Evolutionary conservation across 1,140 invertebrate genomes (phyloP), one percentile per base, ranked within the genome.

Genomic region (Magallana angulata): DNA sequence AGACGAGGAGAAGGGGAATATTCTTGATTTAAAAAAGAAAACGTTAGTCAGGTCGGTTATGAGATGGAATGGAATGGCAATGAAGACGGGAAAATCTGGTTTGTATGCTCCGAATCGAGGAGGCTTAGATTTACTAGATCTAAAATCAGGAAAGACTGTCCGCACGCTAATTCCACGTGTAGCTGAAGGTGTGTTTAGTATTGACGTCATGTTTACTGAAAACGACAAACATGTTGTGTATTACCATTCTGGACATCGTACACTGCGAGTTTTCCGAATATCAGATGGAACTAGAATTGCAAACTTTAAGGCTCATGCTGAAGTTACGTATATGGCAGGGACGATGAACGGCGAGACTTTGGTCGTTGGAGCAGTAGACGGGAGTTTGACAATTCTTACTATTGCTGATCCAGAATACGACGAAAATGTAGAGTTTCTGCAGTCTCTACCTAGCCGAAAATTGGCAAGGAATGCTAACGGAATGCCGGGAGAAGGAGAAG

Each of bases 211-310:
- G 95, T 99, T 99, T 93, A 99, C 98, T 62, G 97, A 97, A 89
- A 98, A 97, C 11, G 98, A 99, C 92, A 97, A 98, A 91, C 99
- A 99, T 92, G 98, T 99, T 7, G 96, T 99, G 4, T 99, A 99
- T 94, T 99, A 99, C 92, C 98, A 99, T 93, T 98, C 98, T 90
- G 98, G 98, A 9, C 96, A 97, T 89, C 98, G 98, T 95, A 99
- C 98, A 9, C 96, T 99, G 80, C 96, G 98, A 87, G 97, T 99
- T 8, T 99, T 99, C 94, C 97, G 98, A 92, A 97, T 98, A 5
- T 95, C 96, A 1, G 98, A 99, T 94, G 98, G 97, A 1, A 96
- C 97, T 93, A 97, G 98, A 96, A 97, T 99, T 90, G 98, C 98
- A 30, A 98, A 99, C 95, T 99, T 98, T 93, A 96, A 98, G 90